Percentiles rank a stretch among this genome's conserved stretches.
Conservation (phyloP, 2,888 invertebrate genomes). For the Cantharis rustica region DNA sequence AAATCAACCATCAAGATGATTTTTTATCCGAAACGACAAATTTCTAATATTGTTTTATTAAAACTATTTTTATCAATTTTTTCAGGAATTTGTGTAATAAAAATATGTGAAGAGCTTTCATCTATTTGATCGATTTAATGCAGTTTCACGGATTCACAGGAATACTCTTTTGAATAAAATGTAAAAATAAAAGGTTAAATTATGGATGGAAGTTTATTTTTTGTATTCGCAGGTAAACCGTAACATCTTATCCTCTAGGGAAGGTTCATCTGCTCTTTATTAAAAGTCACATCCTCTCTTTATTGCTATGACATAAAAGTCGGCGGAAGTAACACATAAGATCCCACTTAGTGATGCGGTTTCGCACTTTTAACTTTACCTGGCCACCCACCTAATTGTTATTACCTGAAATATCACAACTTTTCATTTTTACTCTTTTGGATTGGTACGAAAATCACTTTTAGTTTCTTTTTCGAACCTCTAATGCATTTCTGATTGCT, state of each 20-base stretch:
- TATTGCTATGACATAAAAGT: conserved; percentile 26
- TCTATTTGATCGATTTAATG: background rate
- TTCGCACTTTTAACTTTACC: conserved; percentile 34
- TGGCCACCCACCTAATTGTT: conserved; percentile 29
- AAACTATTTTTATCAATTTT: too few relatives aligned
- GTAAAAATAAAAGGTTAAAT: background rate
- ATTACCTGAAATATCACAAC: background rate
- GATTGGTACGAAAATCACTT: background rate
- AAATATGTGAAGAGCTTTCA: too few relatives aligned
- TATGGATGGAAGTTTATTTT: background rate
- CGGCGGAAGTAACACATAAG: conserved; percentile 41
- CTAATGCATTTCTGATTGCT: background rate
- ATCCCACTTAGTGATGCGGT: conserved; percentile 38
- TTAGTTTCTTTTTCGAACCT: background rate
- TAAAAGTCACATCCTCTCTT: conserved; percentile 22
- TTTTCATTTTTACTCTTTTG: background rate
- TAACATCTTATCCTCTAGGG: conserved; percentile 4
- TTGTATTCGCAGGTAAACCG: conserved; percentile 15
- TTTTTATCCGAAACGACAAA: too few relatives aligned
- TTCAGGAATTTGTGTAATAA: too few relatives aligned
- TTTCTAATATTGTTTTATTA: too few relatives aligned
- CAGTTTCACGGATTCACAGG: background rate
- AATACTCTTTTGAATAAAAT: background rate
- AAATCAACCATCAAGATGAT: too few relatives aligned
- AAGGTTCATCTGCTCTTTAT: conserved; percentile 11